Base-by-base conservation (phyloP, 2,797 vertebrate species). In the Carduelis carduelis region DNA sequence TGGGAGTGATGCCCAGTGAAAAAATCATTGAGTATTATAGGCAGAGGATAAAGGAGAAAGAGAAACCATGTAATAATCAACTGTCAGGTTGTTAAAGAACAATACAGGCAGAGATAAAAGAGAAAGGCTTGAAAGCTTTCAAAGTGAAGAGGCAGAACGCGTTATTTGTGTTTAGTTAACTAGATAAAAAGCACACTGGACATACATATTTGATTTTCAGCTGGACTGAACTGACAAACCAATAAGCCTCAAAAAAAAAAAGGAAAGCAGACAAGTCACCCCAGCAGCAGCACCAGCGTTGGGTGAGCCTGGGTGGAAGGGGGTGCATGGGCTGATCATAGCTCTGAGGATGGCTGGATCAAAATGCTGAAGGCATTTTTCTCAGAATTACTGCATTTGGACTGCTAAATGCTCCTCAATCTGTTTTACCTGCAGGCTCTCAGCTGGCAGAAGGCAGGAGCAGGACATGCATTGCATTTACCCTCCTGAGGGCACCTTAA, bases 121-220 rank as follows among this genome's bases (percentile, higher is more conserved):
- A 47, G 66, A 94, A 79, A 66, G 52, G 32, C 41, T 70, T 95
- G 96, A 96, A 96, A 95, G 95, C 89, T 75, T 93, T 95, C 66
- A 52, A 72, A 86, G 46, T 79, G 77, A 90, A 87, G 90, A 94
- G 83, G 76, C 90, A 80, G 84, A 87, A 83, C 4, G 1, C 65
- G 7, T 93, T 88, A 93, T 96, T 94, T 95, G 80, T 90, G 70
- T 95, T 97, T 96, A 91, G 93, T 94, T 96, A 95, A 95, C 82
- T 74, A 57, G 85, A 94, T 89, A 59, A 93, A 95, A 96, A 93
- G 90, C 70, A 60, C 55, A 32, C 79, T 78, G 89, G 96, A 95
- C 82, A 43, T 82, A 88, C 26, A 34, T 66, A 87, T 81, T 80
- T 94, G 93, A 89, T 95, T 96, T 87, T 77, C 77, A 70, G 44